Percentiles rank a stretch among this genome's conserved stretches.
phyloP scores from a whole-genome alignment of 35 echinoderm and acorn worm genomes.

The Patiria miniata region DNA sequence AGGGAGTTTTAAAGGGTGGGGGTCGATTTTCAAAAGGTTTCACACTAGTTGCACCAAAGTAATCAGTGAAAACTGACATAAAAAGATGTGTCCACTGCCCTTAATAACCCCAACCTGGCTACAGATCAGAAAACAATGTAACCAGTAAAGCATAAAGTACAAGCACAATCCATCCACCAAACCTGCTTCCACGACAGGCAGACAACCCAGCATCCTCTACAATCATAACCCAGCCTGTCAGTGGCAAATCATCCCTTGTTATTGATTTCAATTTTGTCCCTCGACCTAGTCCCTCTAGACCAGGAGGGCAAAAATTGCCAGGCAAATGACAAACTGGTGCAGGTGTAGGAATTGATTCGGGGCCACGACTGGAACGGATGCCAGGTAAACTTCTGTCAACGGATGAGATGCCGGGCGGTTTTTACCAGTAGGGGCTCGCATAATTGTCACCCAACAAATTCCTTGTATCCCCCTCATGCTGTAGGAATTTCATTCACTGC shows the following conservation, averaged over 20 bases:
- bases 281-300: not conserved
- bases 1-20: too few species aligned
- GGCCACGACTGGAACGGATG: not conserved
- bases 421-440: constrained; percentile 17
- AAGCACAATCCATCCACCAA: not conserved
- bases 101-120: too few species aligned
- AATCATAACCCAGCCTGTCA: not conserved
- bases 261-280: constrained; percentile 27
- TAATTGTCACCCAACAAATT: constrained; percentile 7
- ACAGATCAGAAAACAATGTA: too few species aligned
- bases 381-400: constrained; percentile 21
- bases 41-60: too few species aligned
- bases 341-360: not conserved
- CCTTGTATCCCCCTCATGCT: too few species aligned
- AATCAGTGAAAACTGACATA: too few species aligned
- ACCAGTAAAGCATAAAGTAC: constrained; percentile 6
- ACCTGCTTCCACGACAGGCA: not conserved
- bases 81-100: too few species aligned
- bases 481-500: too few species aligned
- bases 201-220: not conserved
- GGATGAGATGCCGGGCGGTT: not conserved
- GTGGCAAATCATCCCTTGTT: not conserved
- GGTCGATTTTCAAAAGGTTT: too few species aligned
- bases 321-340: constrained; percentile 24
- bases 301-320: not conserved